Base-by-base conservation (phyloP, 2,888 invertebrate genomes). In the Rhodophaea formosa region DNA sequence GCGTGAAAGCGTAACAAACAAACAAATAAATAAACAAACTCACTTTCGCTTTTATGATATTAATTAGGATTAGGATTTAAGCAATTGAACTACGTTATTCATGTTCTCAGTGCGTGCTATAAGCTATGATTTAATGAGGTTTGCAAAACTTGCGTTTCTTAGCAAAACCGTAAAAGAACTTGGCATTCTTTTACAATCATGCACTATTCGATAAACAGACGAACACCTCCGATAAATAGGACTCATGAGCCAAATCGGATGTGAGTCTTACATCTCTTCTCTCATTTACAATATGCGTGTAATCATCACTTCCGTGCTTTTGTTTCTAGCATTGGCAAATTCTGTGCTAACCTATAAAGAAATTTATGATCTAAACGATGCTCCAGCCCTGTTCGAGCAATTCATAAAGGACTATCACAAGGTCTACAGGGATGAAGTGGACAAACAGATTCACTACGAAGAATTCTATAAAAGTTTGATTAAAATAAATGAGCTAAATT, bases 401-500 rank as follows among this genome's bases (percentile, higher is more conserved):
- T 84, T 76, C 58, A 60, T 77, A 0, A 65, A 69, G 49, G 71
- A 79, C 0, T 61, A 67, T 58, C 58, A 77, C 32, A 79, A 65
- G 61, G 17, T 59, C 2, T 84, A 83, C 59, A 75, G 74, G 46
- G 69, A 77, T 64, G 72, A 69, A 0, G 72, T 59, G 0, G 84
- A 84, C 39, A 72, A 56, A 60, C 57, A 71, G 0, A 16, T 30
- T 1, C 84, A 80, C 59, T 80, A 62, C 49, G 44, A 65, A 35
- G 71, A 72, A 5, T 84, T 84, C 53, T 43, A 68, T 0, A 56
- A 53, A 0, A 70, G 53, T 64, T 68, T 82, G 55, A 39, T 65
- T 49, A 58, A 62, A 23, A 75, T 80, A 32, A 80, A 81, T 43
- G 62, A 64, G 16, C 1, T 69, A 15, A 79, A 78, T 52, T 52